Conservation (phyloP, 1,140 invertebrate species). For the Lucilia sericata region DNA sequence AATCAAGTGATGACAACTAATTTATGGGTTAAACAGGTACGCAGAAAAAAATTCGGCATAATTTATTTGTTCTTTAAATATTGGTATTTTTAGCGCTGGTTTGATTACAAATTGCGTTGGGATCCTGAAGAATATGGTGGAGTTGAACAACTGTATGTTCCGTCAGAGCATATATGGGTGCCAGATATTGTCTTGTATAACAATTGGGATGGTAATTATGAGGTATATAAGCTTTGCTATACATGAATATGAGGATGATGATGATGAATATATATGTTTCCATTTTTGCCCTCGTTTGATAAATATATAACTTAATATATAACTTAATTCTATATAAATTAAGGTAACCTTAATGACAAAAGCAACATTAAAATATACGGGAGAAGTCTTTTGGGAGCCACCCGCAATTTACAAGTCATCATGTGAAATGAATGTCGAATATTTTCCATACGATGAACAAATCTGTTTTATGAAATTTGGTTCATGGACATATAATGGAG, state of each 20-base stretch:
- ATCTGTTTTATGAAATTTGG: constrained; percentile 96
- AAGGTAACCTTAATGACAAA: constrained; percentile 96
- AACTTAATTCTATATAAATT: too few relatives aligned
- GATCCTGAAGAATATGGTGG: constrained; percentile 93
- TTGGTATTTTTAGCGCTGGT: constrained; percentile 83
- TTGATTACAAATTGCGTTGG: constrained; percentile 93
- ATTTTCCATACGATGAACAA: constrained; percentile 95
- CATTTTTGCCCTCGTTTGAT: background rate
- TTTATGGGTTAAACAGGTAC: constrained; percentile 91
- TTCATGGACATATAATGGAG: constrained; percentile 94
- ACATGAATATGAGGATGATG: too few relatives aligned
- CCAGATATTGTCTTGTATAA: constrained; percentile 92
- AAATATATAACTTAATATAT: too few relatives aligned
- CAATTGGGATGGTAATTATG: constrained; percentile 96
- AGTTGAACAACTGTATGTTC: constrained; percentile 91
- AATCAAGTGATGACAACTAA: constrained; percentile 98
- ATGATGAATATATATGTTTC: background rate
- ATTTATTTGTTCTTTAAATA: constrained; percentile 38
- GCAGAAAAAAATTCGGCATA: background rate
- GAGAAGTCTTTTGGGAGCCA: constrained; percentile 96
- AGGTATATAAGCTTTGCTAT: constrained; percentile 68
- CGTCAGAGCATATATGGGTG: constrained; percentile 93
- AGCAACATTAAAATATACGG: constrained; percentile 89
- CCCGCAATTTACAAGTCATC: constrained; percentile 99
- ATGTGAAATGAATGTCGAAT: constrained; percentile 95